Conservation (phyloP, 2,113 vertebrate species). For the Bos taurus region DNA sequence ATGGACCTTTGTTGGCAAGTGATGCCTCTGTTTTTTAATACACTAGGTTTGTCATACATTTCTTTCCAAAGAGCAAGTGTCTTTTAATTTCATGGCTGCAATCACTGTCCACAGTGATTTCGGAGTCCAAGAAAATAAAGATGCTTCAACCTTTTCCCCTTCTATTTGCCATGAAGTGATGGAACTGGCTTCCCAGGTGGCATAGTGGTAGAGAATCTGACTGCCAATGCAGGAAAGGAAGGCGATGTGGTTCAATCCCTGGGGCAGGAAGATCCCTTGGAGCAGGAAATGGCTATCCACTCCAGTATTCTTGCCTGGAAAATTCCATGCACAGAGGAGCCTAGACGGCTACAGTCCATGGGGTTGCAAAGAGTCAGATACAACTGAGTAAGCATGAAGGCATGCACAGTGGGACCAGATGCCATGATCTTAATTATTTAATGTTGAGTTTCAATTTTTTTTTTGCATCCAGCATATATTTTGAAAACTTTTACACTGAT, state of each 20-base stretch:
- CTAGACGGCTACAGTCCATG: neutral
- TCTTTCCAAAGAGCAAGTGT: neutral
- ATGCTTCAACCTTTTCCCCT: neutral
- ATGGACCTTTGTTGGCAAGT: neutral
- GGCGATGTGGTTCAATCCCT: neutral
- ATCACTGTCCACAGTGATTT: neutral
- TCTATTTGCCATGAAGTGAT: neutral
- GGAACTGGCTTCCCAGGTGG: neutral
- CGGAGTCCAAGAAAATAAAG: neutral
- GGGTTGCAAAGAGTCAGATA: neutral
- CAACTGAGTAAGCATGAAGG: neutral
- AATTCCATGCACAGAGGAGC: neutral
- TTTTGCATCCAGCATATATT: neutral
- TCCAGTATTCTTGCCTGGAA: neutral
- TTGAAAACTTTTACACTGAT: neutral
- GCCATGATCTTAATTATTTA: neutral
- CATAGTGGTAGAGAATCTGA: neutral
- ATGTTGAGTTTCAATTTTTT: neutral
- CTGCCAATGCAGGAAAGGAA: neutral
- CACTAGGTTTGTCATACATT: neutral
- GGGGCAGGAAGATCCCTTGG: neutral
- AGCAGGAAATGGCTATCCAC: neutral
- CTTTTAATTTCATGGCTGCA: neutral
- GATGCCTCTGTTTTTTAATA: neutral
- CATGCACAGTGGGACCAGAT: neutral